A percentile compares a stretch with the other conserved stretches of the same genome.
Evolutionary conservation across 2,888 invertebrate genomes (phyloP).

Genomic region (Cerastoderma edule): DNA sequence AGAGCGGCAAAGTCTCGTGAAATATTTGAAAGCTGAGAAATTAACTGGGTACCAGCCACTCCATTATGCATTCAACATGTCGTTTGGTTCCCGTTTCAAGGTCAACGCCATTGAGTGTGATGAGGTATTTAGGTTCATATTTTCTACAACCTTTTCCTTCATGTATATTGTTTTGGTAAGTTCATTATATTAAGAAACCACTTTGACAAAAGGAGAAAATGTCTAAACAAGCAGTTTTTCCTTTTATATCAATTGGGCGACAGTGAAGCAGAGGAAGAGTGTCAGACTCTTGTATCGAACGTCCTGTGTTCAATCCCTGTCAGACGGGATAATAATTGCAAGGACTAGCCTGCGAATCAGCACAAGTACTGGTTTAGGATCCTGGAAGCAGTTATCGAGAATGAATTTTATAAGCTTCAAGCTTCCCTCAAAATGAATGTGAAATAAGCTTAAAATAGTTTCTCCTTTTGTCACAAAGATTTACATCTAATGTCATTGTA

Average conservation of each 20-base stretch:
- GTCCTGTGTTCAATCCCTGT: too few relatives aligned
- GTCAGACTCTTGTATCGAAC: too few relatives aligned
- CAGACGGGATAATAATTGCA: too few relatives aligned
- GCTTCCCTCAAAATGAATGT: too few relatives aligned
- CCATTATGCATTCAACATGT: conserved; percentile 20
- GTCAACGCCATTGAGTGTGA: conserved; percentile 56
- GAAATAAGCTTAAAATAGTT: too few relatives aligned
- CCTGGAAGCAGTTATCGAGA: too few relatives aligned
- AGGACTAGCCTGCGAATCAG: too few relatives aligned
- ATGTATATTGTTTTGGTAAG: not conserved
- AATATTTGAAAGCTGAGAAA: conserved; percentile 37
- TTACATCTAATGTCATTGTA: too few relatives aligned
- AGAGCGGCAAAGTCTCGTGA: conserved; percentile 39
- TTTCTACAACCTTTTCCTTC: not conserved
- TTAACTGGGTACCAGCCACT: conserved; percentile 32
- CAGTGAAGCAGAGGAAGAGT: too few relatives aligned
- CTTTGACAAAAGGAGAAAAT: not conserved
- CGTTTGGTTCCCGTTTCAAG: conserved; percentile 38
- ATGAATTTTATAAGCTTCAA: too few relatives aligned
- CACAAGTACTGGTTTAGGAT: too few relatives aligned
- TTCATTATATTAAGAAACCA: not conserved
- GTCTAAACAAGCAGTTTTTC: not conserved
- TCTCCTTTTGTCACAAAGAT: too few relatives aligned
- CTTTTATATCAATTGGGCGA: not conserved
- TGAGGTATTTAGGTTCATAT: conserved; percentile 38